Evolutionary conservation across 2,888 invertebrate genomes (phyloP), one percentile per base, ranked within the genome.

Genomic region (Sericinus montela): DNA sequence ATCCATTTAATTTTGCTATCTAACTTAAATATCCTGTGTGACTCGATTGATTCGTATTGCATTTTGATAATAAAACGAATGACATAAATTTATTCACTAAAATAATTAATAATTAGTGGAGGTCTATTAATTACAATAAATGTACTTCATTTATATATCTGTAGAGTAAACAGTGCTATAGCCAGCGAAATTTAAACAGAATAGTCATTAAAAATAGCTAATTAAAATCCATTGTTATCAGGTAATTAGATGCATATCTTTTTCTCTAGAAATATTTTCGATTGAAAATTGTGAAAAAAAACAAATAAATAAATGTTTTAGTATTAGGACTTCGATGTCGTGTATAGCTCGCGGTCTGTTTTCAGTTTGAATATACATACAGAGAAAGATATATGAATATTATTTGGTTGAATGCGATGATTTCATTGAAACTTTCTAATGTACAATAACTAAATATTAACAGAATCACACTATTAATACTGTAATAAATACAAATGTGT

Each of bases 181-280:
- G 80, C 53, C 63, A 67, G 69, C 59, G 51, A 55, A 50, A 56
- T 53, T 50, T 61, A 60, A 56, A 44, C 45, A 37, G 51, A 51
- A 74, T 80, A 80, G 73, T 64, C 64, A 59, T 70, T 64, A 70
- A 65, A n/a, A 71, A 78, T 82, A 83, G 80, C 75, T 75, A 72
- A 75, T 60, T 65, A 62, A 65, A 70, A 66, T 60, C 70, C 64
- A 78, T 75, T 81, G 77, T 84, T 83, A 83, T 81, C 84, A 80
- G 72, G 68, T 80, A 77, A 75, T 83, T 87, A 87, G 87, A 86
- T 80, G 87, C 87, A 88, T 88, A 88, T 88, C 87, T 75, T 85
- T 85, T 83, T 82, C 80, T 83, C 79, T 88, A 88, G 85, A 74
- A 70, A 76, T 85, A 84, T 84, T 87, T 86, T 86, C 78, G 65